Base-by-base conservation (phyloP, 64 coral and sea anemone species). In the Anthopleura sola region DNA sequence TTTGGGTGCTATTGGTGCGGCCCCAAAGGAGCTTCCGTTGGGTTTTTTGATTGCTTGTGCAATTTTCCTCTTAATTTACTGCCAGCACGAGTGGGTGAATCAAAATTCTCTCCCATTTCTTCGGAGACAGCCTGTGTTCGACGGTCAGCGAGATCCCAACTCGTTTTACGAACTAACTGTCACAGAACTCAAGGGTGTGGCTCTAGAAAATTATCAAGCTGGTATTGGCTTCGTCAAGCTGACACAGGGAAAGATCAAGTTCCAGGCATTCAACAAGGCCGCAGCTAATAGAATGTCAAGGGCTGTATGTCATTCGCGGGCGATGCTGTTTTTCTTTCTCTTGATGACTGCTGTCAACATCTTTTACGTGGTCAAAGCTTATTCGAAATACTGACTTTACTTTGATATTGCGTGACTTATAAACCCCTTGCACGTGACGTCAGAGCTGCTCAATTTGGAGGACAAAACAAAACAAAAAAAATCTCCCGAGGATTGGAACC, bases 321-420 rank as follows among this genome's bases (percentile, higher is more conserved):
- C 85, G 28, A 83, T 95, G 83, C 58, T 95, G 14, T 75, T 89
- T 60, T 55, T 95, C 37, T 95, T 92, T 85, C 47, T 95, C n/a
- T 46, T 87, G 17, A 21, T 86, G 36, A 62, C 82, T 24, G 87
- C 55, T 37, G 91, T 86, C 78, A 95, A 95, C 34, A 13, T 83
- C 14, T 83, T 0, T 83, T 83, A 54, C 29, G 16, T 82, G 28
- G 16, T 82, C 10, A 14, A 0, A 14, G 54, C 18, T 56, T 56
- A 56, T 19, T 16, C 53, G 53, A 55, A 10, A 1, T 55, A 1
- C 53, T 44, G 39, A 44, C 7, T 44, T 7, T 44, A 44, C 39
- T 44, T 44, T 44, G 39, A 44, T 7, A 44, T 44, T 44, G 39
- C 2, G 2, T 44, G 39, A 44, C 39, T 7, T n/a, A n/a, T n/a